Evolutionary conservation across 2,888 invertebrate species (phyloP), one percentile per base, ranked within the genome.

Genomic region (Parnassius smintheus): DNA sequence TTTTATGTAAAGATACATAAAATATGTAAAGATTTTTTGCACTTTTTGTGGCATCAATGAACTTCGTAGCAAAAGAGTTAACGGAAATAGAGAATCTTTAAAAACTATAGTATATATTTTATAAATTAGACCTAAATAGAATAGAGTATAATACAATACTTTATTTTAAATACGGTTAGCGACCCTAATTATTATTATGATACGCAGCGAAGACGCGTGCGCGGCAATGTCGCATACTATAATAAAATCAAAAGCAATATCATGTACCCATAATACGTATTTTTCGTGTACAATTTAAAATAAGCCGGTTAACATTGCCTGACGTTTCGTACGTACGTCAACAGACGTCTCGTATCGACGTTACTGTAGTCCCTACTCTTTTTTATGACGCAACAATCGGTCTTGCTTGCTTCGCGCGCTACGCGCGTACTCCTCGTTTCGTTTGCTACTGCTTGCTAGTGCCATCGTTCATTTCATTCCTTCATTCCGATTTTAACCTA

Each of bases 401-500:
- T 64, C 72, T 70, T 67, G 67, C 72, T 81, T 80, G 72, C 81
- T 68, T 66, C 66, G 70, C 73, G 61, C 62, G 64, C 9, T 65
- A 57, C 63, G 64, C 9, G 64, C 59, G 65, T 55, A 61, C 64
- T 35, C 35, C 4, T 49, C 51, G 49, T 50, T 53, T 41, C 35
- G n/a, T 11, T 48, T 12, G 13, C 48, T 9, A 13, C 12, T 25
- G 12, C n/a, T 48, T 12, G 48, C 48, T 11, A 13, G 7, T 25
- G 12, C n/a, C 52, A 52, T 49, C 49, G 42, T 44, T 42, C 44
- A 66, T 63, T 64, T 62, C 64, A 65, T 52, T 67, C 70, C 70
- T 72, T 83, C 88, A 88, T 85, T 88, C 88, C 83, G 83, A 76
- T 80, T 85, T 76, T 82, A 83, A 80, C 81, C 75, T 74, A 78